phyloP scores from a whole-genome alignment of 1,140 invertebrate species.

The Meloidogyne hapla region DNA sequence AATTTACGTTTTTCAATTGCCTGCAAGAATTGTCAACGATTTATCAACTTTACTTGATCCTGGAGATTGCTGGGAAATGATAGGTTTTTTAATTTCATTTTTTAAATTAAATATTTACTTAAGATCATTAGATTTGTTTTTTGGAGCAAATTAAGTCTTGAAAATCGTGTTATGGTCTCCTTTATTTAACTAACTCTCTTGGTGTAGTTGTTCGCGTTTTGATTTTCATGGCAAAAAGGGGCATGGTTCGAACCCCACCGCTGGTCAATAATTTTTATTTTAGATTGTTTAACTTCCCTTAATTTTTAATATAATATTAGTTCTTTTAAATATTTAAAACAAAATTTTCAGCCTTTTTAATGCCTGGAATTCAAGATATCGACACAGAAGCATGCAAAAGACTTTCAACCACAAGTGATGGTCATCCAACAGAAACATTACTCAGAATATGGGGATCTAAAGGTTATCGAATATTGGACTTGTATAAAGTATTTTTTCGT shows the following conservation, averaged over 20 bases:
- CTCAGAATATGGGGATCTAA: conserved; percentile 51
- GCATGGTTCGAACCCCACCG: too few relatives aligned
- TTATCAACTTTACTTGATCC: conserved; percentile 35
- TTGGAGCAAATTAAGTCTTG: too few relatives aligned
- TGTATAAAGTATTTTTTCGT: conserved; percentile 49
- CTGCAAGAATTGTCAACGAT: conserved; percentile 37
- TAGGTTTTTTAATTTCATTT: conserved; percentile 35
- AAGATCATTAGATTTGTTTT: too few relatives aligned
- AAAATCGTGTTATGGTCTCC: too few relatives aligned
- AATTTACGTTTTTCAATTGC: conserved; percentile 47
- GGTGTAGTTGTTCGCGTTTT: too few relatives aligned
- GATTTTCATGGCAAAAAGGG: too few relatives aligned
- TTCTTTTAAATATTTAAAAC: too few relatives aligned
- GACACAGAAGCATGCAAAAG: conserved; percentile 53
- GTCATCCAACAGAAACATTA: conserved; percentile 43
- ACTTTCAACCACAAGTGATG: conserved; percentile 3
- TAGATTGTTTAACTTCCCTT: too few relatives aligned
- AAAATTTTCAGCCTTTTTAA: conserved; percentile 22
- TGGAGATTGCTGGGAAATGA: conserved; percentile 45
- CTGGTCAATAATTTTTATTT: too few relatives aligned
- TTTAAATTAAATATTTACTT: too few relatives aligned
- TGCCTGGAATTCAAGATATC: conserved; percentile 47
- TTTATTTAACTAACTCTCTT: too few relatives aligned
- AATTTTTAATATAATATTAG: background rate
- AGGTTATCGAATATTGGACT: conserved; percentile 46